These are phyloP conservation scores for Asbolus verrucosus DNA, from an alignment of 1,140 invertebrate genomes.

Conservation along the genomic window DNA sequence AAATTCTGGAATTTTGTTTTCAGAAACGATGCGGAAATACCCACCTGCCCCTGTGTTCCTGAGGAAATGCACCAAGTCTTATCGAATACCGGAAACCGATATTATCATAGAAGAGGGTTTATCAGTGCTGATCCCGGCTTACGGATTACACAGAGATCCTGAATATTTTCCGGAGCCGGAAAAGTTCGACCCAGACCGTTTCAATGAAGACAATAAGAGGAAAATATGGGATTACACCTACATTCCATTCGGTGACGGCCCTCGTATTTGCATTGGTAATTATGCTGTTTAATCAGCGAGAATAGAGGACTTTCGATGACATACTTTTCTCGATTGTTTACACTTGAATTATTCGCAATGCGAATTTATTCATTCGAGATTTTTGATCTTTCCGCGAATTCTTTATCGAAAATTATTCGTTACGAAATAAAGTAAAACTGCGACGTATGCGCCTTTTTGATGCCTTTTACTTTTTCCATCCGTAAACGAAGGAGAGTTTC, in stretches of 20 bases:
- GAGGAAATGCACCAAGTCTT: conserved; percentile 67
- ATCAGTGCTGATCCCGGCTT: conserved; percentile 67
- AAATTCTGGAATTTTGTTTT: conserved; percentile 49
- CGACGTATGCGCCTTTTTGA: background rate
- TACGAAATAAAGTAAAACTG: too few relatives aligned
- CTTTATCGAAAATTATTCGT: too few relatives aligned
- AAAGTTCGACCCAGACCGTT: conserved; percentile 76
- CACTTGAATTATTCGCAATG: background rate
- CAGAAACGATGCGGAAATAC: conserved; percentile 72
- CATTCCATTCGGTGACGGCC: conserved; percentile 77
- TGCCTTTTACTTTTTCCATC: too few relatives aligned
- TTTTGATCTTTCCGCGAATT: too few relatives aligned
- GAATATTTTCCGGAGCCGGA: conserved; percentile 74
- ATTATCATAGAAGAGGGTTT: conserved; percentile 66
- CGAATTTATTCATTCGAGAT: background rate
- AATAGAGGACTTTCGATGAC: conserved; percentile 15
- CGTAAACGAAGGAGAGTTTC: too few relatives aligned
- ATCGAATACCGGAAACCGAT: conserved; percentile 67
- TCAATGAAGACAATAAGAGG: conserved; percentile 67
- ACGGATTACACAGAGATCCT: conserved; percentile 68
- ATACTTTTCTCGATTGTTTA: conserved; percentile 13
- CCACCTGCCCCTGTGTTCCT: conserved; percentile 70
- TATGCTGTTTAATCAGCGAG: too few relatives aligned
- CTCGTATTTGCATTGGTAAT: conserved; percentile 75
- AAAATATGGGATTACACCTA: conserved; percentile 67